These are phyloP conservation scores for Ectropis grisescens DNA, from an alignment of 1,140 invertebrate species.

Conservation along the genomic window DNA sequence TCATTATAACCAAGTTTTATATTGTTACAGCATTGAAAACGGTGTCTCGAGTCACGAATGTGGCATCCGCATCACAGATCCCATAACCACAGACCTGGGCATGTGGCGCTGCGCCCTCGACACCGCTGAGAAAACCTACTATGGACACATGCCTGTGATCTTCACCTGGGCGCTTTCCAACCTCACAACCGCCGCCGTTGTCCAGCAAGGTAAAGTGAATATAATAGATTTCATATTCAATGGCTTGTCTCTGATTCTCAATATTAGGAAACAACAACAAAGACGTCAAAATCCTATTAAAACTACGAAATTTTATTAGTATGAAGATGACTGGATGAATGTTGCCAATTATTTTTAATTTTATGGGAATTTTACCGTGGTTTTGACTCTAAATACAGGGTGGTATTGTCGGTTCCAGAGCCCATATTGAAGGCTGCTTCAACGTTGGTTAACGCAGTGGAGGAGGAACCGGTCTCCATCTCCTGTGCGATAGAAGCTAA, in stretches of 20 bases:
- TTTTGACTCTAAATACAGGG: too few species aligned
- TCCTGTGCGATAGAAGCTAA: constrained; percentile 31
- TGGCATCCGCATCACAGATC: constrained; percentile 29
- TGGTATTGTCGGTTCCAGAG: constrained; percentile 28
- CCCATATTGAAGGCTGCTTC: constrained; percentile 23
- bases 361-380: too few species aligned
- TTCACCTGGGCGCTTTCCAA: constrained; percentile 26
- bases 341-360: too few species aligned
- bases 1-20: too few species aligned
- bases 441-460: constrained; percentile 5
- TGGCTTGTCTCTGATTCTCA: too few species aligned
- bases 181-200: constrained; percentile 21
- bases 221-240: too few species aligned
- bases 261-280: too few species aligned
- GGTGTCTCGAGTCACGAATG: constrained; percentile 23
- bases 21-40: constrained; percentile 22
- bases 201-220: too few species aligned
- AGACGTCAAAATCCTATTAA: too few species aligned
- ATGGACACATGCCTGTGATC: constrained; percentile 31
- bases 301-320: too few species aligned
- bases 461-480: constrained; percentile 24
- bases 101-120: constrained; percentile 45
- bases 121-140: too few species aligned
- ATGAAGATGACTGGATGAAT: too few species aligned
- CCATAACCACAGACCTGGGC: constrained; percentile 24